Evolutionary conservation across 2,797 vertebrate genomes (phyloP).

Genomic region (Dromococcyx pavoninus): DNA sequence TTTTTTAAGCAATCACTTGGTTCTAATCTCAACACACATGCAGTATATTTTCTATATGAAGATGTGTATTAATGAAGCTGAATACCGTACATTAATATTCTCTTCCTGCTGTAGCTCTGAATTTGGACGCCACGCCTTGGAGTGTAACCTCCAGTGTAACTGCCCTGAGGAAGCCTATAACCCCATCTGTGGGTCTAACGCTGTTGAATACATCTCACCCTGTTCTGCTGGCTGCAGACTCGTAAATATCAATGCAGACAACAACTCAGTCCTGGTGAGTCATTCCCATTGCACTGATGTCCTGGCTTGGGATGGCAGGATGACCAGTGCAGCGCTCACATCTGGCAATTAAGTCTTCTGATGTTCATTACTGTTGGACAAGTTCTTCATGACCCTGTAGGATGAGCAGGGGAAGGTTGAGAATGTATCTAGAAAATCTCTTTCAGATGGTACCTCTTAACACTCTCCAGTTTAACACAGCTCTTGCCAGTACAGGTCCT

Average conservation of each 20-base stretch:
- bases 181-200: constrained; percentile 84
- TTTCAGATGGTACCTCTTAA: neutral
- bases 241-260: rapidly evolving
- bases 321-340: rapidly evolving
- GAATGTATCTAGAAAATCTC: neutral
- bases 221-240: constrained; percentile 85
- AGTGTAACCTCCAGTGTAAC: constrained; percentile 73
- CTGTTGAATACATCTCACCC: constrained; percentile 85
- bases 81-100: rapidly evolving
- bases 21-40: rapidly evolving
- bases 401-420: neutral
- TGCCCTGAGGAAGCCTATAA: constrained; percentile 82
- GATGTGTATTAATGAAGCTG: rapidly evolving
- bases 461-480: neutral
- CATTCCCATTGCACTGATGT: rapidly evolving
- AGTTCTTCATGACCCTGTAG: neutral
- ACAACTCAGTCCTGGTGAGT: constrained; percentile 69
- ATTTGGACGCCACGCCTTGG: rapidly evolving
- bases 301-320: neutral
- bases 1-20: rapidly evolving
- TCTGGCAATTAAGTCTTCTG: neutral
- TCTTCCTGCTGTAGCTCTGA: neutral
- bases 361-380: rapidly evolving
- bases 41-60: rapidly evolving
- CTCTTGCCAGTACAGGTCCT: neutral